Conservation (phyloP, 2,888 invertebrate species). For the Alitta virens region DNA sequence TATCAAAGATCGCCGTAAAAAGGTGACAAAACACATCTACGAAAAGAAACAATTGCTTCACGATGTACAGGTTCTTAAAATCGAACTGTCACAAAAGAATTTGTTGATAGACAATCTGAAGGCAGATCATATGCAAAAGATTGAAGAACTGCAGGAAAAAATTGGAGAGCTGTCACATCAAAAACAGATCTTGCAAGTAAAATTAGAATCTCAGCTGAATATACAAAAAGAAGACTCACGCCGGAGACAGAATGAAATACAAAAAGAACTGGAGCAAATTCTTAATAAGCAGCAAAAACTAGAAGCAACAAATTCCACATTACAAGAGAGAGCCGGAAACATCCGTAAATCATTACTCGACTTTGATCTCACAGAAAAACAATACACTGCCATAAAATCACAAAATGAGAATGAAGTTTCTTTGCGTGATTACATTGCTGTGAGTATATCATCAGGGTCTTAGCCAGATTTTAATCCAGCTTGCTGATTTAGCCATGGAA, state of each 20-base stretch:
- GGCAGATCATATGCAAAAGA: slow-evolving; percentile 48
- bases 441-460: too few species aligned
- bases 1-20: slow-evolving; percentile 23
- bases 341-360: slow-evolving; percentile 44
- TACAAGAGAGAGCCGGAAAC: slow-evolving; percentile 53
- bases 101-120: slow-evolving; percentile 54
- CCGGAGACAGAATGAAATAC: slow-evolving; percentile 40
- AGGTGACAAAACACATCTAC: slow-evolving; percentile 48
- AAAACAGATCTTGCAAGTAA: slow-evolving; percentile 51
- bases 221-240: slow-evolving; percentile 53
- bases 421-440: slow-evolving; percentile 53
- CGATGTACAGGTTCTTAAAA: slow-evolving; percentile 55
- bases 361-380: slow-evolving; percentile 48
- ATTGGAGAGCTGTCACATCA: slow-evolving; percentile 52
- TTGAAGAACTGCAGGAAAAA: slow-evolving; percentile 56
- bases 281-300: slow-evolving; percentile 48
- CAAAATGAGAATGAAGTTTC: slow-evolving; percentile 47
- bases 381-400: slow-evolving; percentile 45
- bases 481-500: background rate
- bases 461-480: background rate
- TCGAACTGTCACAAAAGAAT: slow-evolving; percentile 55
- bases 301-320: slow-evolving; percentile 51
- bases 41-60: slow-evolving; percentile 55
- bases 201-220: slow-evolving; percentile 45
- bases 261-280: slow-evolving; percentile 49